Evolutionary conservation across 2,888 invertebrate species (phyloP), one percentile per base, ranked within the genome.

Genomic region (Zygothrica quintamaculata): DNA sequence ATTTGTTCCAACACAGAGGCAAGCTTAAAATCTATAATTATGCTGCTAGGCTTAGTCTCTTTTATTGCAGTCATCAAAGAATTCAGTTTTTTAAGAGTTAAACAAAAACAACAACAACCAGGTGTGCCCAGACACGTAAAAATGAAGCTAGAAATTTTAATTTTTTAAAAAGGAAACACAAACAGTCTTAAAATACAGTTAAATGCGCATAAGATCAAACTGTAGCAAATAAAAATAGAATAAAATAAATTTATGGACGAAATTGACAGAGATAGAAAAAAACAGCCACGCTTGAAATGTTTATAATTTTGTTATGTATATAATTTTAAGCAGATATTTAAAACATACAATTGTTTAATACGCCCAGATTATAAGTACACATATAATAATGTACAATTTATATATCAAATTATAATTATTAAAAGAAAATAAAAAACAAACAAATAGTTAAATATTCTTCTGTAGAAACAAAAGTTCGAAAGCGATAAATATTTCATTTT

Each of bases 291-390:
- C 67, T 86, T 79, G 72, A 84, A 86, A 84, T 71, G 86, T 80
- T 86, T 81, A 85, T 82, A 71, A 86, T 80, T 81, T 81, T 81
- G 80, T 81, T 81, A 86, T 86, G 80, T 81, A 81, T 86, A 86
- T 81, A 81, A 84, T 86, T 84, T 77, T 81, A 81, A 81, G 77
- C 61, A 61, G 58, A 56, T 79, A 84, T 84, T 74, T 80, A 84
- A 79, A 57, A 76, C 60, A 61, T 66, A 6, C 68, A 56, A 66
- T 66, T 82, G 80, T 80, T 80, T 80, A 59, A 40, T 66, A 76
- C 79, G 80, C 65, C 71, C 84, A 85, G 84, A 68, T 79, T 66
- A 50, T 85, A 79, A 65, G 82, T 85, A 85, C 79, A 79, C 81
- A 43, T 77, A 82, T 79, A 76, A 56, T 82, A 66, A 79, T 81